Percentiles rank a stretch among this genome's conserved stretches.
Conservation (phyloP, 2,797 vertebrate species). For the Gallirallus australis region DNA sequence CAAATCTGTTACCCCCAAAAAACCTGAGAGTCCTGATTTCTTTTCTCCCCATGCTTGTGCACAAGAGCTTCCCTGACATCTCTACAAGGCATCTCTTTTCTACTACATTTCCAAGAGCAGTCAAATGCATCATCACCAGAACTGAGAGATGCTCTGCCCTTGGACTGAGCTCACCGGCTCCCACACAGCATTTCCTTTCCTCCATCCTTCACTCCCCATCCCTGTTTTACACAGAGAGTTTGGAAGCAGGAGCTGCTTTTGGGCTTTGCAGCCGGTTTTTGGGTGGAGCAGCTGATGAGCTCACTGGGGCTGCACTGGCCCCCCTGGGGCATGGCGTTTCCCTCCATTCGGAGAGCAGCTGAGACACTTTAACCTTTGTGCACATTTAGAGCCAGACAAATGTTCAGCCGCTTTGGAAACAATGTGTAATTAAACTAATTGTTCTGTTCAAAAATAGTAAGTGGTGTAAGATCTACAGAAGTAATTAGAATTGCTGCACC, state of each 20-base stretch:
- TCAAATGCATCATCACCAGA: neutral
- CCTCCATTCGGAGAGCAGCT: neutral
- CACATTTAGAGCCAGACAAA: neutral
- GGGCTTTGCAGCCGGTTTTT: neutral
- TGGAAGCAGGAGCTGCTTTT: neutral
- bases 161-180: neutral
- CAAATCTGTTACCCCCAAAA: neutral
- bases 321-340: neutral
- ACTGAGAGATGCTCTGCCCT: neutral
- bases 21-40: neutral
- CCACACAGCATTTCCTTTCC: neutral
- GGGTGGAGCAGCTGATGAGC: slow-evolving; percentile 45
- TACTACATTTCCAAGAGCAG: neutral
- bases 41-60: neutral
- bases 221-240: fast-evolving
- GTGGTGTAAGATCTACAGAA: neutral
- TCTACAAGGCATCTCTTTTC: neutral
- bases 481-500: slow-evolving; percentile 30
- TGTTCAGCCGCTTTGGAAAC: neutral
- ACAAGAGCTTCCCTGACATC: neutral
- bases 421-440: slow-evolving; percentile 22
- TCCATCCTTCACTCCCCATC: neutral
- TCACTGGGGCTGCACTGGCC: neutral
- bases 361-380: neutral
- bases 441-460: slow-evolving; percentile 36